Percentiles rank a stretch among this genome's conserved stretches.
phyloP scores from a whole-genome alignment of 2,888 invertebrate species.

The Torymus aiolomorphi region DNA sequence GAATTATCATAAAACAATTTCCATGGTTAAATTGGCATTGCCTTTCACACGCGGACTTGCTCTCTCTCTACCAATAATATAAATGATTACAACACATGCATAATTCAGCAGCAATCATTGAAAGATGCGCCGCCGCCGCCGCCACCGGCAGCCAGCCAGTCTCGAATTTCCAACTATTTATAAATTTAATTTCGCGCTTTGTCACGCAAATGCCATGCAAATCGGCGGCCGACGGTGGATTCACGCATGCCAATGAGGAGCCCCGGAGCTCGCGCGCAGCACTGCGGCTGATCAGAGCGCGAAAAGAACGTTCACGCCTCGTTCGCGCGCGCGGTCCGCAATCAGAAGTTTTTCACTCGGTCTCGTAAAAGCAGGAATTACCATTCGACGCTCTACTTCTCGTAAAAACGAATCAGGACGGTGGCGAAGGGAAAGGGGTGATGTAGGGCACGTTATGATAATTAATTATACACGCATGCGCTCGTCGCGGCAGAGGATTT shows the following conservation, averaged over 20 bases:
- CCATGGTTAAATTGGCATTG: no score
- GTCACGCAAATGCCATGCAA: conserved; percentile 24
- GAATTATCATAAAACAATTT: no score
- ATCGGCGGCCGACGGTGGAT: not conserved
- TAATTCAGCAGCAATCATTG: conserved; percentile 13
- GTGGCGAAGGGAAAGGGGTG: no score
- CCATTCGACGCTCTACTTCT: no score
- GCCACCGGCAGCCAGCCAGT: not conserved
- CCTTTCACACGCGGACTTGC: not conserved
- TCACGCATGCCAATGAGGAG: not conserved
- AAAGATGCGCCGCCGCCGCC: not conserved
- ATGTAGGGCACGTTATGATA: no score
- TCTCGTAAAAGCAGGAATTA: no score
- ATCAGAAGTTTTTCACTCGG: no score
- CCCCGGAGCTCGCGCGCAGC: not conserved
- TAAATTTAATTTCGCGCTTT: conserved; percentile 28
- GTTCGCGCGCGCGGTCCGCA: no score
- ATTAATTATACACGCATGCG: no score
- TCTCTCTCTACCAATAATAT: not conserved
- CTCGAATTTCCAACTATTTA: conserved; percentile 13
- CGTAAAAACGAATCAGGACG: no score
- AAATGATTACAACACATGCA: not conserved
- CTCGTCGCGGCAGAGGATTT: no score
- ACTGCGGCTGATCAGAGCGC: not conserved
- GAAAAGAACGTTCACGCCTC: no score